Conservation (phyloP, 2,113 vertebrate genomes). For the Xiphias gladius region DNA sequence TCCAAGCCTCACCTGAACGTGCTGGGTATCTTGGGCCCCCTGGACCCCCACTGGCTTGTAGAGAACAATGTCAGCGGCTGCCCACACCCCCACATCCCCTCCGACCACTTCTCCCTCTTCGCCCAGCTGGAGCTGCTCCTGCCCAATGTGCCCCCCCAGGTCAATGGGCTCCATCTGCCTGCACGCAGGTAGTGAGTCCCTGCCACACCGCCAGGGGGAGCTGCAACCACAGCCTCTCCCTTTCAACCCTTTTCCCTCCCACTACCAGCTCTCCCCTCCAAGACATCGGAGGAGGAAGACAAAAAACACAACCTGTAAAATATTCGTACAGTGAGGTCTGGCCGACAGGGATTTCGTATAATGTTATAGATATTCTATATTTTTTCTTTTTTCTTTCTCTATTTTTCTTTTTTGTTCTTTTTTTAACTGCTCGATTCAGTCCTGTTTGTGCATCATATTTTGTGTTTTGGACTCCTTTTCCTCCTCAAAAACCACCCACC, state of each 20-base stretch:
- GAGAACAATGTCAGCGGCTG: constrained; percentile 98
- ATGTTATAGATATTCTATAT: constrained; percentile 91
- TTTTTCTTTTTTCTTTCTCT: constrained; percentile 86
- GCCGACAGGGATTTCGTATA: constrained; percentile 92
- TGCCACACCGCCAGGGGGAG: constrained; percentile 85
- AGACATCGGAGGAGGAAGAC: constrained; percentile 84
- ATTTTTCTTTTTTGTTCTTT: constrained; percentile 86
- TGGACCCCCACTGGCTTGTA: constrained; percentile 96
- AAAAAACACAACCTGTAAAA: constrained; percentile 83
- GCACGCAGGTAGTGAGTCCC: constrained; percentile 95
- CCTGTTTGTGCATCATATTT: constrained; percentile 88
- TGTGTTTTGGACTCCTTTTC: constrained; percentile 88
- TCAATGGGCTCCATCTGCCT: constrained; percentile 96
- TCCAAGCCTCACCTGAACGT: constrained; percentile 98
- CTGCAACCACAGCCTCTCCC: constrained; percentile 79
- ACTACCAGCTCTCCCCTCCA: constrained; percentile 79
- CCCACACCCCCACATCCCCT: constrained; percentile 97
- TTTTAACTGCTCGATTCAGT: constrained; percentile 90
- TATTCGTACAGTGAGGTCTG: constrained; percentile 94
- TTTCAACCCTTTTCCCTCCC: constrained; percentile 83
- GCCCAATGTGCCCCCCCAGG: constrained; percentile 90
- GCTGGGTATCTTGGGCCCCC: constrained; percentile 95
- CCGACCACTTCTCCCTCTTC: constrained; percentile 99
- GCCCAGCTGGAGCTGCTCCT: constrained; percentile 98
- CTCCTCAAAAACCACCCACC: constrained; percentile 42